Evolutionary conservation across 2,113 vertebrate genomes (phyloP).

Genomic region (Lontra canadensis): DNA sequence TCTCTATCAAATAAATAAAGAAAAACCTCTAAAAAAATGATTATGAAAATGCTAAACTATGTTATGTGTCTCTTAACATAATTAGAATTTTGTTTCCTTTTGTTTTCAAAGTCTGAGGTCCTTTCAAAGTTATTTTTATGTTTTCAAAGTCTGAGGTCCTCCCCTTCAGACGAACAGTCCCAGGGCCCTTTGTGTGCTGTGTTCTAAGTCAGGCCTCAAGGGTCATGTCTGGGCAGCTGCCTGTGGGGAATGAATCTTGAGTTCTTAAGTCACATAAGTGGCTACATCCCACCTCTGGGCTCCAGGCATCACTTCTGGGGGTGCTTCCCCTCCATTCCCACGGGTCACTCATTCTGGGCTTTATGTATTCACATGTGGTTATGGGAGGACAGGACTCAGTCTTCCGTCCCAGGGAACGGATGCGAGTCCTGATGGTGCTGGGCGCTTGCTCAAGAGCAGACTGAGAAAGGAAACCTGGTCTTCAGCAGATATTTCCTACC

Average conservation of each 20-base stretch:
- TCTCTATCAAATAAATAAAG: too few relatives aligned
- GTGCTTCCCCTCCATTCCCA: background rate
- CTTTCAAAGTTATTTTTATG: too few relatives aligned
- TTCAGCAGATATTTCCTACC: background rate
- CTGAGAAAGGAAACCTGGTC: background rate
- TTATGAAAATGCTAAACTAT: background rate
- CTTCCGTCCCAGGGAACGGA: background rate
- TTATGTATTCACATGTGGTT: accelerated
- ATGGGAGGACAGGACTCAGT: too few relatives aligned
- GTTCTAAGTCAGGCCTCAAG: background rate
- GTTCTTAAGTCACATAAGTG: background rate
- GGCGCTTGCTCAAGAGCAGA: background rate
- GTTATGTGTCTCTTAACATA: background rate
- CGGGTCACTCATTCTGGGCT: background rate
- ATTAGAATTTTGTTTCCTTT: background rate
- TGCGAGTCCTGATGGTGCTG: background rate
- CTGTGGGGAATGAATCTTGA: background rate
- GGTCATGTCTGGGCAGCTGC: background rate
- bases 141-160: background rate
- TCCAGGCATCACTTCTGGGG: background rate
- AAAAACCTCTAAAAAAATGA: too few relatives aligned
- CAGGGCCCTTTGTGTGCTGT: background rate
- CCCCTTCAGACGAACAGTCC: background rate
- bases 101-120: background rate
- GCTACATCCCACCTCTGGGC: accelerated